A percentile compares a stretch with the other conserved stretches of the same genome.
phyloP scores from a whole-genome alignment of 2,888 invertebrate genomes.

The Ornithoptera alexandrae region DNA sequence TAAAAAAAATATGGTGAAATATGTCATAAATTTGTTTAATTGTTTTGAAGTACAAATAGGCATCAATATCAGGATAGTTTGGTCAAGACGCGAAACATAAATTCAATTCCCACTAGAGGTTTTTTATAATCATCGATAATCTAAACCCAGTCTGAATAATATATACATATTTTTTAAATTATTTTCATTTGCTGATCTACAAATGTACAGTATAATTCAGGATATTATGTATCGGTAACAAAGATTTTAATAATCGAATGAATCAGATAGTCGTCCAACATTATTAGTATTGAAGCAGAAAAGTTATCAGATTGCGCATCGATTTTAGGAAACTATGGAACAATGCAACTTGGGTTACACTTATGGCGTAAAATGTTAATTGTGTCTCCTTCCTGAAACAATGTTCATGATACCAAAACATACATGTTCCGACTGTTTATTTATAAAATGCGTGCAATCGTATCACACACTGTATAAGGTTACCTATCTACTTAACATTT shows the following conservation, averaged over 20 bases:
- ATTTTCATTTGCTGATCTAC: neutral
- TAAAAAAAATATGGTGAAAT: neutral
- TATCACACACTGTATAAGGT: neutral
- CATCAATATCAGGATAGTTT: neutral
- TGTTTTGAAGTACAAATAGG: neutral
- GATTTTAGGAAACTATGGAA: conserved; percentile 6
- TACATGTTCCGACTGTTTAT: neutral
- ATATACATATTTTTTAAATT: neutral
- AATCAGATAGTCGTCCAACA: neutral
- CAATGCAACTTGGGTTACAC: neutral
- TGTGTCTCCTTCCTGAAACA: conserved; percentile 13
- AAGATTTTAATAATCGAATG: neutral
- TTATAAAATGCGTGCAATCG: conserved; percentile 11
- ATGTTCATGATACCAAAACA: conserved; percentile 18
- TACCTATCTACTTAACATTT: neutral
- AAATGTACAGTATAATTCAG: neutral
- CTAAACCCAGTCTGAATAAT: neutral
- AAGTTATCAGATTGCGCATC: neutral
- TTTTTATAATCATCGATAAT: neutral
- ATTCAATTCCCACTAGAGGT: neutral
- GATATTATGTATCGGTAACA: neutral
- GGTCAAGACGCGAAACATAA: neutral
- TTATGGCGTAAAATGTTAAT: conserved; percentile 6
- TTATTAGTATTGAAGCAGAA: neutral
- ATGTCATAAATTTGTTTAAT: too few relatives aligned